Evolutionary conservation across 2,888 invertebrate genomes (phyloP), one percentile per base, ranked within the genome.

Genomic region (Taenaris catops): DNA sequence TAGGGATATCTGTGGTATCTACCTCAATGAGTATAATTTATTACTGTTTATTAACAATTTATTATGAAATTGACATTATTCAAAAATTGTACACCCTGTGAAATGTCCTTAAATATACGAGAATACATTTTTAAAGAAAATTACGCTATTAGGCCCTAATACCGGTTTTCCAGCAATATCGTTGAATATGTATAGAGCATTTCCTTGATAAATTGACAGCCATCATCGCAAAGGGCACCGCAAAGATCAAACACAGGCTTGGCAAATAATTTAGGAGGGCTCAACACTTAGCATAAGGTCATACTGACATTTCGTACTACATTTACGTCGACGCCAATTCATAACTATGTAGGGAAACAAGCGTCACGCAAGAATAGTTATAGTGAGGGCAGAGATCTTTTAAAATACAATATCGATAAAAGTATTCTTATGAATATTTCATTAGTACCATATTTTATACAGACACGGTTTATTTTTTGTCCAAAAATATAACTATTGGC

Each of bases 241-340:
- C 60, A 83, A 78, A 80, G 76, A 81, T 78, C 81, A 80, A 76
- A 71, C 62, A 63, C 53, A 49, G 51, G 51, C 59, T 55, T 55
- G 52, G 58, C 54, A 51, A 73, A 80, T 76, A 73, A 75, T 76
- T 72, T 64, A 74, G 63, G 56, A 63, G 62, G 51, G 56, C 58
- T 49, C 53, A 52, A 55, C 67, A 63, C 67, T 84, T 80, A 78
- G 59, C 78, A 76, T 81, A 84, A 86, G 86, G 86, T 84, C 83
- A 84, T 78, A 71, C 78, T 86, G 86, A 70, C 83, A 86, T 84
- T 86, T 84, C 63, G 53, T 70, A 66, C 63, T 72, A 65, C 76
- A 74, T 79, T 80, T 68, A 74, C 58, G 63, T 56, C 61, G 50
- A 53, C 50, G 50, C 47, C 62, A 48, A 66, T 67, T 68, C 68